Percentiles rank a stretch among this genome's conserved stretches.
These are phyloP conservation scores for Hypomesus transpacificus DNA, from an alignment of 2,113 vertebrate genomes.

Conservation along the genomic window DNA sequence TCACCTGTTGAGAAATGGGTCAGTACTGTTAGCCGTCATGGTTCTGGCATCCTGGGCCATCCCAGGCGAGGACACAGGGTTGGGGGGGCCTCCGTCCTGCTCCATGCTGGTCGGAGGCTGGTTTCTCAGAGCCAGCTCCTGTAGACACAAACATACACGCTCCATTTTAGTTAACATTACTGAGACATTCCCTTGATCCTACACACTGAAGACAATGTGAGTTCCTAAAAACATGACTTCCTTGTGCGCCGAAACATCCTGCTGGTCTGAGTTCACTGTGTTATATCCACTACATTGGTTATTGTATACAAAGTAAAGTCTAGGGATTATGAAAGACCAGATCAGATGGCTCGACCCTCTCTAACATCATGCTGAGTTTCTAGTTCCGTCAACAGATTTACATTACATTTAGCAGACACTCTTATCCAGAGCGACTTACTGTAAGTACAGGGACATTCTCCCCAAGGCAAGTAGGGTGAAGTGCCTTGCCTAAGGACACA, in stretches of 20 bases:
- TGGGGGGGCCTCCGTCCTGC: constrained; percentile 86
- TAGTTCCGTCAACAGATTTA: too few relatives aligned
- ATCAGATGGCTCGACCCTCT: too few relatives aligned
- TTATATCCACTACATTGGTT: background rate
- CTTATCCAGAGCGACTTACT: too few relatives aligned
- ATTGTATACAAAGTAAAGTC: background rate
- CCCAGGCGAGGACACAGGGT: constrained; percentile 89
- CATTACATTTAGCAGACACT: too few relatives aligned
- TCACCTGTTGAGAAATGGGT: constrained; percentile 98
- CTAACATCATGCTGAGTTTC: too few relatives aligned
- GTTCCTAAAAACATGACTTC: background rate
- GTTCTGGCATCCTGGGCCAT: constrained; percentile 95
- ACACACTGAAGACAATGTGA: background rate
- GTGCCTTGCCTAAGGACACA: too few relatives aligned
- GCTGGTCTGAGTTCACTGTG: background rate
- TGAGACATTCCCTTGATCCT: too few relatives aligned
- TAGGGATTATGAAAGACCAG: background rate
- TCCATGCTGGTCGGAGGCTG: constrained; percentile 92
- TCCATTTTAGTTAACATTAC: background rate
- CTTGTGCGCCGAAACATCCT: background rate
- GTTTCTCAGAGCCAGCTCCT: constrained; percentile 95
- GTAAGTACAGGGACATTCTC: too few relatives aligned
- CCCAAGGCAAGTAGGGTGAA: too few relatives aligned
- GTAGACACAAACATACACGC: constrained; percentile 34
- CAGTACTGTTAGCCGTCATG: constrained; percentile 98